Evolutionary conservation across 2,113 vertebrate species (phyloP).

Genomic region (Solea senegalensis): DNA sequence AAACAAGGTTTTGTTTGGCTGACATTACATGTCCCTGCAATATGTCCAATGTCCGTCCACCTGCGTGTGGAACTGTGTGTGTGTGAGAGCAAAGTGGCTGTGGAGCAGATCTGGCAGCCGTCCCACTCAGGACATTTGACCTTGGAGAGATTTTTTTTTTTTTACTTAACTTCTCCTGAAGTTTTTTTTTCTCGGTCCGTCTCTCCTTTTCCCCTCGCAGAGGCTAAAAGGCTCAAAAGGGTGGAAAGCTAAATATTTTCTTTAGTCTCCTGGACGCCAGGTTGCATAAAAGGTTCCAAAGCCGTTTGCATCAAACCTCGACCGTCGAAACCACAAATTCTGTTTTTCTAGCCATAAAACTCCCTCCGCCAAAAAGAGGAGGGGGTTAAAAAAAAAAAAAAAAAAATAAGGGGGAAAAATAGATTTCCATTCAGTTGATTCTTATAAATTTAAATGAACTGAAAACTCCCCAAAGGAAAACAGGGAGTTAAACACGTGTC

Average conservation of each 20-base stretch:
- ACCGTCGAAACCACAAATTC: conserved; percentile 91
- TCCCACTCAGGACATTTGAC: conserved; percentile 83
- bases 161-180: conserved; percentile 5
- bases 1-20: too few relatives aligned
- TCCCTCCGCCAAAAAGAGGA: conserved; percentile 77
- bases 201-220: conserved; percentile 80
- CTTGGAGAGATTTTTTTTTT: conserved; percentile 73
- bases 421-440: conserved; percentile 92
- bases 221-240: conserved; percentile 91
- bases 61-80: conserved; percentile 46
- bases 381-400: conserved; percentile 39
- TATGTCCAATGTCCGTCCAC: conserved; percentile 1
- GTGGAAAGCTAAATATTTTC: conserved; percentile 99
- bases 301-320: conserved; percentile 93
- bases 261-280: conserved; percentile 95
- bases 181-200: conserved; percentile 71
- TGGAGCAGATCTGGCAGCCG: conserved; percentile 83
- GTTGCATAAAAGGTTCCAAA: conserved; percentile 98
- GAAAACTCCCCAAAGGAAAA: conserved; percentile 85
- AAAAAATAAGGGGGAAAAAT: conserved; percentile 9
- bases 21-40: neutral
- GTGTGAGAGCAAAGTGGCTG: conserved; percentile 66
- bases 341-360: conserved; percentile 96
- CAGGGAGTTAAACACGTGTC: conserved; percentile 65
- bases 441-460: conserved; percentile 93